phyloP scores from a whole-genome alignment of 2,113 vertebrate species.

The Poeciliopsis retropinna region DNA sequence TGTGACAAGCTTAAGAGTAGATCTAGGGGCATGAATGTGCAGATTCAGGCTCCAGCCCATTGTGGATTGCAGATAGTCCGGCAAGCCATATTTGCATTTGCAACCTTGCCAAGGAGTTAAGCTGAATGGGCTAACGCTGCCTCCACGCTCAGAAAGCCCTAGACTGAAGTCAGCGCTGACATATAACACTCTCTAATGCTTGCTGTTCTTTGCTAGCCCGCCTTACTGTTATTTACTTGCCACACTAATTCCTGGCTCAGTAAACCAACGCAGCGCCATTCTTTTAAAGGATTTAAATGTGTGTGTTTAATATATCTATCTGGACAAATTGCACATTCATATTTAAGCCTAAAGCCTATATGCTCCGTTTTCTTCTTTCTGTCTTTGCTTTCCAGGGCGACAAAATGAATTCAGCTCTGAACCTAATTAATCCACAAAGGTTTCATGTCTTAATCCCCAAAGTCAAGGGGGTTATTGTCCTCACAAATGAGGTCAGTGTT shows the following conservation, averaged over 20 bases:
- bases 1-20: constrained; percentile 76
- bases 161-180: constrained; percentile 57
- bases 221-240: constrained; percentile 44
- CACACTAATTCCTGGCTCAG: constrained; percentile 43
- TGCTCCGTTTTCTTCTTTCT: constrained; percentile 52
- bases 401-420: constrained; percentile 84
- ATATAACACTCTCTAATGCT: constrained; percentile 63
- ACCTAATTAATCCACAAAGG: constrained; percentile 89
- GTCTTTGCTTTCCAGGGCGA: constrained; percentile 72
- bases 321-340: constrained; percentile 71
- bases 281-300: constrained; percentile 58
- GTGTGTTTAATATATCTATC: constrained; percentile 65
- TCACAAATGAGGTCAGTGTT: constrained; percentile 87
- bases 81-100: constrained; percentile 59
- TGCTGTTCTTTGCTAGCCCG: constrained; percentile 60
- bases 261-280: constrained; percentile 39
- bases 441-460: constrained; percentile 88
- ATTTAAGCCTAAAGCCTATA: constrained; percentile 62
- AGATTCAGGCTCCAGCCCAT: constrained; percentile 47
- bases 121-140: constrained; percentile 59
- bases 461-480: constrained; percentile 88
- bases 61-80: constrained; percentile 67
- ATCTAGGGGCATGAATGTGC: constrained; percentile 59
- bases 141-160: constrained; percentile 46
- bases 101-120: constrained; percentile 69